phyloP scores from a whole-genome alignment of 2,888 invertebrate species.

The Mylabris sibirica region DNA sequence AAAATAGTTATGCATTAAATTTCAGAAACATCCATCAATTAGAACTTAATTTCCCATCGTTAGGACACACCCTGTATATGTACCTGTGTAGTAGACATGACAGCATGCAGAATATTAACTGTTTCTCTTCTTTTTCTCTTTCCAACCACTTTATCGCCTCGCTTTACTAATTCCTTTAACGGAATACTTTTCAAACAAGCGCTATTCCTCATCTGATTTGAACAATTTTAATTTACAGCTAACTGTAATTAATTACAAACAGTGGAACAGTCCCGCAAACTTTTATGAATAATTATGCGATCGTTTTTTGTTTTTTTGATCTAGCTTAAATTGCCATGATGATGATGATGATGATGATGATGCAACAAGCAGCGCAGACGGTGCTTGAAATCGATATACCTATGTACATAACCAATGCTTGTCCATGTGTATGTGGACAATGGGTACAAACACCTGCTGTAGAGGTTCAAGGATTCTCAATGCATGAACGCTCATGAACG shows the following conservation, averaged over 20 bases:
- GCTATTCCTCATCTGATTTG: background rate
- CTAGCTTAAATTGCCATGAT: constrained; percentile 11
- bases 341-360: constrained; percentile 37
- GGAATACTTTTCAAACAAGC: background rate
- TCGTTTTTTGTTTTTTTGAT: background rate
- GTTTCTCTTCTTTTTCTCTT: background rate
- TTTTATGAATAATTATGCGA: background rate
- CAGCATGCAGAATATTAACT: too few relatives aligned
- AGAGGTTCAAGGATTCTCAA: background rate
- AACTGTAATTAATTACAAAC: background rate
- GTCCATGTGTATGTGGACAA: background rate
- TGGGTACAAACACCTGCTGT: background rate
- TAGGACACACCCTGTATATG: too few relatives aligned
- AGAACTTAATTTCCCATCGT: too few relatives aligned
- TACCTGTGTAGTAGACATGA: too few relatives aligned
- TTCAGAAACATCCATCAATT: too few relatives aligned
- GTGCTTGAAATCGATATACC: too few relatives aligned
- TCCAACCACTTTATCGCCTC: background rate
- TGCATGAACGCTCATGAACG: background rate
- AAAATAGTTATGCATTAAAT: too few relatives aligned
- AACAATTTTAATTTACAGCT: background rate
- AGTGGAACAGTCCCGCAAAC: background rate
- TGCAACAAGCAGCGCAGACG: constrained; percentile 40
- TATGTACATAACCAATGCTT: too few relatives aligned
- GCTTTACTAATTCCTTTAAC: background rate